These are phyloP conservation scores for Caenorhabditis briggsae DNA, from an alignment of 1,140 invertebrate species.

Conservation along the genomic window DNA sequence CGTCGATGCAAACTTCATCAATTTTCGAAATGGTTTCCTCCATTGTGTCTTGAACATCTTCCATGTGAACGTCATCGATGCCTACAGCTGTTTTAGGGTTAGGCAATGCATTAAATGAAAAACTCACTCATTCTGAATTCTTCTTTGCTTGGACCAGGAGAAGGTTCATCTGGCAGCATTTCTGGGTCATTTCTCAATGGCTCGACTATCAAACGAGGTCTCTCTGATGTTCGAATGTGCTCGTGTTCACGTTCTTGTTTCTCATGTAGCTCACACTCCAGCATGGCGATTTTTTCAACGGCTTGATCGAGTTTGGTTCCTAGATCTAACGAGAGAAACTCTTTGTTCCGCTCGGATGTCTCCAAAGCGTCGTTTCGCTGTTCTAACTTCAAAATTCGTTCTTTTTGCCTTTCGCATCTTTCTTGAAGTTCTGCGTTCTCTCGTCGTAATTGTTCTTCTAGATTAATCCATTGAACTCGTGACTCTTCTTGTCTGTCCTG, in stretches of 20 bases:
- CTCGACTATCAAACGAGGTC: constrained; percentile 11
- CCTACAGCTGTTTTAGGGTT: not conserved
- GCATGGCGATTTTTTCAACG: constrained; percentile 44
- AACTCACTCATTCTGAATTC: constrained; percentile 38
- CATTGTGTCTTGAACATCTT: constrained; percentile 18
- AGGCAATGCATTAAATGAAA: too few species aligned
- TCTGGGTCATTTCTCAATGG: constrained; percentile 43
- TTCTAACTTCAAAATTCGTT: constrained; percentile 29
- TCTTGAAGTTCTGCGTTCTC: not conserved
- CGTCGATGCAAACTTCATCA: constrained; percentile 14
- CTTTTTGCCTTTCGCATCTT: not conserved
- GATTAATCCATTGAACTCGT: not conserved
- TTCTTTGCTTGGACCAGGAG: constrained; percentile 6
- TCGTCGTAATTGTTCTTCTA: constrained; percentile 7
- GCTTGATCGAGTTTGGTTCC: constrained; percentile 3
- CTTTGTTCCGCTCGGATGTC: constrained; percentile 24
- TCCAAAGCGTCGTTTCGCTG: constrained; percentile 20
- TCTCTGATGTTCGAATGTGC: constrained; percentile 4
- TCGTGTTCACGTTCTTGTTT: constrained; percentile 6
- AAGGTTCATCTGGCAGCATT: constrained; percentile 30
- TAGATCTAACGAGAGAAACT: constrained; percentile 6
- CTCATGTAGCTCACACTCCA: constrained; percentile 16
- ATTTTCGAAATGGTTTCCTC: constrained; percentile 32
- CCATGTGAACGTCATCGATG: constrained; percentile 25
- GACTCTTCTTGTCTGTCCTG: constrained; percentile 19